These are phyloP conservation scores for Circaetus gallicus DNA, from an alignment of 2,113 vertebrate species.

Conservation along the genomic window DNA sequence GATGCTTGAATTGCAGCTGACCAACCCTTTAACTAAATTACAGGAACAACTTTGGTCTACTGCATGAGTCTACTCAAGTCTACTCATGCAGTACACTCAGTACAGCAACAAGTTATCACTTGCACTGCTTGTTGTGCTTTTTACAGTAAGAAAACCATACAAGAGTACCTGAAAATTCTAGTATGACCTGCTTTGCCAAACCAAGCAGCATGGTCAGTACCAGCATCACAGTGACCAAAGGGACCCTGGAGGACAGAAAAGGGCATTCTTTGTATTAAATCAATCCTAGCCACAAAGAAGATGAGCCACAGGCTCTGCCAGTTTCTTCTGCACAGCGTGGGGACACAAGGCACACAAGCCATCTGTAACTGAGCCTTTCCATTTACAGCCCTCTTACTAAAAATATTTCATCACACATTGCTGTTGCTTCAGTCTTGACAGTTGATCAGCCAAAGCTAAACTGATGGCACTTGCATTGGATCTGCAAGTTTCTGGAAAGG, in stretches of 20 bases:
- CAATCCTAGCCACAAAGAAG: not conserved
- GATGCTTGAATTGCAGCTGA: not conserved
- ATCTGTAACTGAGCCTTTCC: not conserved
- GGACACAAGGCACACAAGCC: not conserved
- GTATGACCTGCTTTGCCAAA: not conserved
- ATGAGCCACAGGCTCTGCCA: not conserved
- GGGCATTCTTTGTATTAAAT: not conserved
- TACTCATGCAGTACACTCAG: not conserved
- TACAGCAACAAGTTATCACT: not conserved
- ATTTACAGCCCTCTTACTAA: not conserved
- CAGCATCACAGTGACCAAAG: not conserved
- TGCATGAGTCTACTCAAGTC: not conserved
- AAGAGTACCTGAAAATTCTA: not conserved
- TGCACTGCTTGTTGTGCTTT: not conserved
- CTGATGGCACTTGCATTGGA: not conserved
- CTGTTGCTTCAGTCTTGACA: not conserved
- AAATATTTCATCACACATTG: not conserved
- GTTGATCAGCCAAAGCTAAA: not conserved
- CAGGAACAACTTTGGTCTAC: not conserved
- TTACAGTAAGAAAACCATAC: not conserved
- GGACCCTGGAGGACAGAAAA: not conserved
- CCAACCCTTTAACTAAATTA: not conserved
- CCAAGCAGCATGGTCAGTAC: not conserved
- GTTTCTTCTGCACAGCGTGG: not conserved
- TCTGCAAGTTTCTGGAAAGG: not conserved